Percentiles rank a stretch among this genome's conserved stretches.
Conservation (phyloP, 2,113 vertebrate genomes). For the Tupaia chinensis region DNA sequence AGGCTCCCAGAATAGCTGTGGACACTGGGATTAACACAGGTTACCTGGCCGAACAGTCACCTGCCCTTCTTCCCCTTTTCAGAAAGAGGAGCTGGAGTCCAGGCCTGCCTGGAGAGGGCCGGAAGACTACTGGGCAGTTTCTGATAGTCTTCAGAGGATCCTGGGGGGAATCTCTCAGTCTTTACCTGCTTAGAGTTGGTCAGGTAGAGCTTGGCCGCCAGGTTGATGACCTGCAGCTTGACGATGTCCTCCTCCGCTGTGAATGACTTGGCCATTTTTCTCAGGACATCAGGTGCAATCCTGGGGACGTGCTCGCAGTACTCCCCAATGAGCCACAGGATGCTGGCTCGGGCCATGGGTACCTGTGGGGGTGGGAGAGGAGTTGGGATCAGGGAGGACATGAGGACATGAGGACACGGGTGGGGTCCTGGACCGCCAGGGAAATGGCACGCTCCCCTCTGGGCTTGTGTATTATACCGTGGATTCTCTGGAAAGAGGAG, state of each 20-base stretch:
- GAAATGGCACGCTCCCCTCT: too few relatives aligned
- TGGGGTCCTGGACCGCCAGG: neutral
- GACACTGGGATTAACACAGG: neutral
- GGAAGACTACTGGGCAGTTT: neutral
- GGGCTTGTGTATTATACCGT: fast-evolving
- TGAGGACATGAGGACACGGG: neutral
- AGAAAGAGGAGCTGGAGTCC: neutral
- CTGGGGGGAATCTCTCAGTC: neutral
- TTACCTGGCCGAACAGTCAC: neutral
- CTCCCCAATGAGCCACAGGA: constrained; percentile 98
- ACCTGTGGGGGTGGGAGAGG: constrained; percentile 87
- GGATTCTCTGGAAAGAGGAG: neutral
- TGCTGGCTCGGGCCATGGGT: constrained; percentile 98
- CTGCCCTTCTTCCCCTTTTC: neutral
- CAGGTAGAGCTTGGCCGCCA: constrained; percentile 98
- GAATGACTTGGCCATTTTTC: constrained; percentile 99
- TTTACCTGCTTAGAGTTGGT: constrained; percentile 96
- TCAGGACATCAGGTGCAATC: constrained; percentile 96
- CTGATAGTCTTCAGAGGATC: neutral
- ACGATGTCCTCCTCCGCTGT: constrained; percentile 98
- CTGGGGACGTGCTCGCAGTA: constrained; percentile 98
- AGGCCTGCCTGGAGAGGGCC: neutral
- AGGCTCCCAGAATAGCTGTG: neutral
- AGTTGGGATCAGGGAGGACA: neutral
- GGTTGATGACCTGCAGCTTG: constrained; percentile 97